phyloP scores from a whole-genome alignment of 2,113 vertebrate species.

The Columbina picui region DNA sequence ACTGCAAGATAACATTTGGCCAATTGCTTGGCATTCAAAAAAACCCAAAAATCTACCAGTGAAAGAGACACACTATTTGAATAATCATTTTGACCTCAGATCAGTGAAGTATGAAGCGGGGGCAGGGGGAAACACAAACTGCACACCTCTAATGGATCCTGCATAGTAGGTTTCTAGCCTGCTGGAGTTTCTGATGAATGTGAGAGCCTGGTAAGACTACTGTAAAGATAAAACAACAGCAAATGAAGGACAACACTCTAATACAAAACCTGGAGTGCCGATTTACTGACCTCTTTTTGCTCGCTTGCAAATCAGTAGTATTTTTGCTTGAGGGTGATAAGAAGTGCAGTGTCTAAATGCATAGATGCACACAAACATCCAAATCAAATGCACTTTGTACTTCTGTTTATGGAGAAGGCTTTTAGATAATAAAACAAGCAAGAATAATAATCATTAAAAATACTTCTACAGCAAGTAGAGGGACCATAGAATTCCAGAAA shows the following conservation, averaged over 20 bases:
- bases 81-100: background rate
- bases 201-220: background rate
- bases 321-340: background rate
- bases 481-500: background rate
- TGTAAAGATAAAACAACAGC: background rate
- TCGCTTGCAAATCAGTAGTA: background rate
- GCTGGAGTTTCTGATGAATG: background rate
- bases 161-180: background rate
- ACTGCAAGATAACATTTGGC: background rate
- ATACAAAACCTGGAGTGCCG: background rate
- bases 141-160: background rate
- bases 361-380: background rate
- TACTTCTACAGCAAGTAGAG: background rate
- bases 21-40: background rate
- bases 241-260: constrained; percentile 32
- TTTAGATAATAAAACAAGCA: background rate
- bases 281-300: constrained; percentile 16
- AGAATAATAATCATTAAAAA: background rate
- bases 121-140: accelerated
- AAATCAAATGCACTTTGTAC: background rate
- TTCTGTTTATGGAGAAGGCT: background rate
- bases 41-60: background rate
- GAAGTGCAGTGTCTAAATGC: background rate
- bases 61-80: background rate
- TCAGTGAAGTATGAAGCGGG: background rate